phyloP scores from a whole-genome alignment of 2,113 vertebrate species.

The Caranx melampygus region DNA sequence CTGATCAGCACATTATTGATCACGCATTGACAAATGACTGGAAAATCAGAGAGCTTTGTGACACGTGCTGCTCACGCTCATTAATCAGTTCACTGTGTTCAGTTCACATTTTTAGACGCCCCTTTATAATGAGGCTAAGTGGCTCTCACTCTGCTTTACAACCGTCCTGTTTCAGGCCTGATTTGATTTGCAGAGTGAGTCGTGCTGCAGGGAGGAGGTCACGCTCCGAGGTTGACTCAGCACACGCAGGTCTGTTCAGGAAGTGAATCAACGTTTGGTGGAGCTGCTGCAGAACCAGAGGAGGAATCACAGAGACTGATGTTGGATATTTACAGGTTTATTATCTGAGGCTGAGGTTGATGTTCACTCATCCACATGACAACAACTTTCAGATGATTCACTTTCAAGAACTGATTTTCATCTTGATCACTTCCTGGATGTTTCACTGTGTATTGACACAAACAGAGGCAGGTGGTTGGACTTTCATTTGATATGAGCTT shows the following conservation, averaged over 20 bases:
- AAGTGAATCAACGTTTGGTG: constrained; percentile 8
- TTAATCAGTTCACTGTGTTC: constrained; percentile 25
- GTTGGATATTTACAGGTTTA: background rate
- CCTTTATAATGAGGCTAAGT: constrained; percentile 29
- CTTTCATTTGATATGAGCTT: background rate
- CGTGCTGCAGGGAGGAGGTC: background rate
- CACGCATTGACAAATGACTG: background rate
- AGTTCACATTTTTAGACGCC: constrained; percentile 24
- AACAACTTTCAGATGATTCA: background rate
- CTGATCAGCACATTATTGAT: constrained; percentile 39
- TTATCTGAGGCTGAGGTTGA: background rate
- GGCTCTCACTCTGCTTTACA: constrained; percentile 24
- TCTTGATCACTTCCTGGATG: background rate
- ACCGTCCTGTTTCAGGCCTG: constrained; percentile 19
- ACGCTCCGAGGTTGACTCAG: constrained; percentile 23
- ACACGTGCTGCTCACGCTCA: constrained; percentile 9
- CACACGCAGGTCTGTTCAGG: constrained; percentile 28
- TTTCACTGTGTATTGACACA: background rate
- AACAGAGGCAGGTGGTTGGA: background rate
- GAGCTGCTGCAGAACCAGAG: background rate
- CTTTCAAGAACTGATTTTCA: background rate
- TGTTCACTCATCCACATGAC: background rate
- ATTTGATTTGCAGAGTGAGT: constrained; percentile 25
- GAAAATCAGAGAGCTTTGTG: constrained; percentile 4
- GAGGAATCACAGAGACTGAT: background rate